phyloP scores from a whole-genome alignment of 1,140 invertebrate genomes.

The Cotesia chilonis region DNA sequence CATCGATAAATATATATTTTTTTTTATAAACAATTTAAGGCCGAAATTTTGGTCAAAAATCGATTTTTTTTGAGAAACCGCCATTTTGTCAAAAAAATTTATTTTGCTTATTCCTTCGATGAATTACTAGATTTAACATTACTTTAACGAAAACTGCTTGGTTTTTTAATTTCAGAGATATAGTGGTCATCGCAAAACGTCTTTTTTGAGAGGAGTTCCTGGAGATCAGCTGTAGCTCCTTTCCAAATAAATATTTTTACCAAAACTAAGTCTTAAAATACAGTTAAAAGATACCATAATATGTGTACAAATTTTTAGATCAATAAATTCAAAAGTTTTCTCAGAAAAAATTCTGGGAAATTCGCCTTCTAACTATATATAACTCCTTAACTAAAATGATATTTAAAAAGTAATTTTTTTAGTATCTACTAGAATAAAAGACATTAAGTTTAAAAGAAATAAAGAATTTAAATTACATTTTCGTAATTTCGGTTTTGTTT shows the following conservation, averaged over 20 bases:
- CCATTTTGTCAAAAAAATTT: constrained; percentile 12
- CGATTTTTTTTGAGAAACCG: constrained; percentile 5
- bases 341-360: background rate
- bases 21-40: constrained; percentile 22
- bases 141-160: background rate
- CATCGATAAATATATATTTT: background rate
- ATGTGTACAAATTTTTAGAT: background rate
- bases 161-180: constrained; percentile 9
- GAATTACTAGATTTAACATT: background rate
- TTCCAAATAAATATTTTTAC: background rate
- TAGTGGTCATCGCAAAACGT: too few species aligned
- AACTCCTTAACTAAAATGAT: too few species aligned
- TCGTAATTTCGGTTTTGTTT: too few species aligned
- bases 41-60: background rate
- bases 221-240: too few species aligned
- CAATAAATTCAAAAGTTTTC: background rate
- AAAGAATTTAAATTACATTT: too few species aligned
- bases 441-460: too few species aligned
- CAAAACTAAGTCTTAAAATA: background rate
- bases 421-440: too few species aligned
- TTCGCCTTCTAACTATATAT: background rate
- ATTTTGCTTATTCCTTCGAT: too few species aligned
- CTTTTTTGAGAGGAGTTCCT: too few species aligned
- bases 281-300: constrained; percentile 4
- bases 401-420: too few species aligned